Base-by-base conservation (phyloP, 2,888 invertebrate genomes). In the Lasiommata megera region DNA sequence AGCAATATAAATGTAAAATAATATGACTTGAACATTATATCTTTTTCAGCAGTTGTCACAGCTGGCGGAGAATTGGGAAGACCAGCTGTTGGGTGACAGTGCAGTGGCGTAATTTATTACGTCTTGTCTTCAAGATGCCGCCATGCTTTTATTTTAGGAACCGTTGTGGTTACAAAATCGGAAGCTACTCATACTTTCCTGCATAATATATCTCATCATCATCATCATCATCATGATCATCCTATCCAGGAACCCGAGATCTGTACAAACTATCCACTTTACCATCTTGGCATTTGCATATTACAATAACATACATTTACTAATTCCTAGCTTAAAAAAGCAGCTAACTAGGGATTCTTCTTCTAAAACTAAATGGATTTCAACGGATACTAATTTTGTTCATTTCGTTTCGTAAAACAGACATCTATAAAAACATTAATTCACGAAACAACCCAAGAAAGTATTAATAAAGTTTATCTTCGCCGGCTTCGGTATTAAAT, bases 61-160 rank as follows among this genome's bases (percentile, higher is more conserved):
- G 61, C 51, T 58, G 61, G 46, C 47, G 40, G 51, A 31, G 18
- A 46, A 59, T 46, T 11, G 54, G 37, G 28, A 41, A 48, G 58
- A 50, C 48, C 60, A 48, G 43, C 60, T 54, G 60, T 23, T 18
- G 23, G 36, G 48, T 56, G 60, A 56, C 59, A 60, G 48, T 38
- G 54, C 41, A 11, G 37, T 53, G 44, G 34, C 53, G 38, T 34
- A 56, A 56, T 53, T 60, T 60, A 60, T 56, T 48, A 53, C 44
- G 47, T 43, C 28, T 46, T 31, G 11, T 0, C 31, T n/a, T n/a
- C 46, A 46, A 46, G 46, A 46, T 36, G 48, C 23, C 23, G 9
- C 48, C 36, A 37, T 17, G 23, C 37, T 17, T 47, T 34, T 31
- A 17, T 47, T 47, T 47, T 47, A 2, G 23, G 12, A 14, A 11